Evolutionary conservation across 2,888 invertebrate genomes (phyloP).

Genomic region (Dynastes tityus): DNA sequence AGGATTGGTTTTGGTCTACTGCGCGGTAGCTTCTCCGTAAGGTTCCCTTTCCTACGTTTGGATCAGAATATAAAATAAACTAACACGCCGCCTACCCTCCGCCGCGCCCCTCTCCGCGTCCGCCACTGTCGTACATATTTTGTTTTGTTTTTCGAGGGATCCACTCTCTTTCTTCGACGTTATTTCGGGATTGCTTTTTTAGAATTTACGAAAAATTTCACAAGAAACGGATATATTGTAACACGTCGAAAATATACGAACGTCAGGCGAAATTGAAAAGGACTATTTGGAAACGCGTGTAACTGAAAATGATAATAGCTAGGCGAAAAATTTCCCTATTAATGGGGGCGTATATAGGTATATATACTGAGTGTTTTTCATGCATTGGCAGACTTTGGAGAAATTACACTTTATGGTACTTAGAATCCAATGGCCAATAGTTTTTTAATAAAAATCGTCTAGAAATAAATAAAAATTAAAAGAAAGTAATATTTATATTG

Average conservation of each 20-base stretch:
- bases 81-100: slow-evolving; percentile 61
- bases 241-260: background rate
- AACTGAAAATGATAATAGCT: too few relatives aligned
- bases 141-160: slow-evolving; percentile 67
- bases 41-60: slow-evolving; percentile 68
- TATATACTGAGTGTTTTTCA: too few relatives aligned
- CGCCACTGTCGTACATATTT: slow-evolving; percentile 63
- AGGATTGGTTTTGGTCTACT: slow-evolving; percentile 57
- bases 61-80: slow-evolving; percentile 71
- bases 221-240: slow-evolving; percentile 13
- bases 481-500: too few relatives aligned
- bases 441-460: too few relatives aligned
- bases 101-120: slow-evolving; percentile 37
- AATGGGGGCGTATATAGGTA: too few relatives aligned
- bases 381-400: too few relatives aligned
- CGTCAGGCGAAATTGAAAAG: background rate
- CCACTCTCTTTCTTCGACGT: slow-evolving; percentile 66
- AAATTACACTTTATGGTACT: too few relatives aligned
- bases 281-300: background rate
- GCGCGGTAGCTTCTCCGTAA: slow-evolving; percentile 62
- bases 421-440: too few relatives aligned
- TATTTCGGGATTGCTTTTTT: slow-evolving; percentile 64
- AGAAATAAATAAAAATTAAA: too few relatives aligned
- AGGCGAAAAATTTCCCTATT: too few relatives aligned
- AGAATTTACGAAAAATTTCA: slow-evolving; percentile 59